Evolutionary conservation across 2,888 invertebrate genomes (phyloP).

Genomic region (Hypomecis atomaria): DNA sequence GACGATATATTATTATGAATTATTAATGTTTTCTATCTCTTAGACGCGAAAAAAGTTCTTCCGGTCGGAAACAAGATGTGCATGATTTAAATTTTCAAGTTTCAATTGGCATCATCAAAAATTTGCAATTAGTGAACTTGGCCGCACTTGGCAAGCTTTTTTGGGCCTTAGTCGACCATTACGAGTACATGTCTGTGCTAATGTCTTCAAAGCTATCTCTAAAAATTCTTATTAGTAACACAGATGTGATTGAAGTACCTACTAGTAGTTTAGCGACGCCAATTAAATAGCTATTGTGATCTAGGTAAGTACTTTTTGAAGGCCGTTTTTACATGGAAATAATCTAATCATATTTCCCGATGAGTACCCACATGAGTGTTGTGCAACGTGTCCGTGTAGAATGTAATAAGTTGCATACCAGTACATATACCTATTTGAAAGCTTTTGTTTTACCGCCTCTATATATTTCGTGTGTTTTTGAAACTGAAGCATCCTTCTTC

Average conservation of each 20-base stretch:
- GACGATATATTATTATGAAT: no score
- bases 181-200: no score
- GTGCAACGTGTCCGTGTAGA: conserved; percentile 19
- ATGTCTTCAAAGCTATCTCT: not conserved
- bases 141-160: no score
- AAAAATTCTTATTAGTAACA: not conserved
- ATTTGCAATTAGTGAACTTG: no score
- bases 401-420: not conserved
- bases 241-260: not conserved
- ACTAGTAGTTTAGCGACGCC: not conserved
- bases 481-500: conserved; percentile 34
- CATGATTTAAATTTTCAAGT: no score
- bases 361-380: conserved; percentile 21
- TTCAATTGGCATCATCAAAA: no score
- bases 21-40: no score
- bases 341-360: conserved; percentile 34
- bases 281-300: conserved; percentile 12
- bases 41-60: no score
- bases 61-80: no score
- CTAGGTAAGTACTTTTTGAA: conserved; percentile 14
- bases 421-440: not conserved
- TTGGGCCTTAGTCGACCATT: no score
- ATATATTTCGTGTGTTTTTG: conserved; percentile 13
- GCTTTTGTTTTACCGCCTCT: conserved; percentile 29
- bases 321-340: conserved; percentile 35